A percentile compares a stretch with the other conserved stretches of the same genome.
Conservation (phyloP, 2,113 vertebrate genomes). For the Tangachromis dhanisi region DNA sequence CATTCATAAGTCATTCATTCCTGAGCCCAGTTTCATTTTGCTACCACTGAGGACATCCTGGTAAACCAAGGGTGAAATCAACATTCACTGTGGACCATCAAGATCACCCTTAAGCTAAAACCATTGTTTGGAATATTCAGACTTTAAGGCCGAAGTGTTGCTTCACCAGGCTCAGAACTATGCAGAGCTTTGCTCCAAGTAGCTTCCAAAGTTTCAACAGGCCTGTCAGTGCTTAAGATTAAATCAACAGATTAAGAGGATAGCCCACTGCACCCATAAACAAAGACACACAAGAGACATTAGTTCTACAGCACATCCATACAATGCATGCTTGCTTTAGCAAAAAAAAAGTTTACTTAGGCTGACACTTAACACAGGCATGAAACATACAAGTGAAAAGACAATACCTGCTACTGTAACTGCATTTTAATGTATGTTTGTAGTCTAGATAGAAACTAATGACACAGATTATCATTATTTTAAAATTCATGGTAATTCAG, state of each 20-base stretch:
- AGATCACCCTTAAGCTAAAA: not conserved
- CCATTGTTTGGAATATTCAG: not conserved
- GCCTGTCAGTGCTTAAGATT: not conserved
- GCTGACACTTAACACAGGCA: slow-evolving; percentile 1
- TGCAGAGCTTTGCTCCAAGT: not conserved
- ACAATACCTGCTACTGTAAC: not conserved
- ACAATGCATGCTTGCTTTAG: not conserved
- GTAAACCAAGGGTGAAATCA: not conserved
- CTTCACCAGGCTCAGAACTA: not conserved
- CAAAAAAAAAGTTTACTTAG: slow-evolving; percentile 6
- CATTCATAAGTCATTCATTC: not conserved
- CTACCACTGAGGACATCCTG: not conserved
- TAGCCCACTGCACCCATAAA: not conserved
- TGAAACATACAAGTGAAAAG: not conserved
- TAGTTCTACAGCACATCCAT: not conserved
- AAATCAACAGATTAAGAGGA: not conserved
- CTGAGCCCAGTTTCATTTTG: not conserved
- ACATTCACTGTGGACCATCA: not conserved
- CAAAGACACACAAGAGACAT: not conserved
- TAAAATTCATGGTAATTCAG: not conserved
- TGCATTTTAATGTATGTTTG: not conserved
- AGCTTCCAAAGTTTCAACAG: not conserved
- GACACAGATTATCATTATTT: not conserved
- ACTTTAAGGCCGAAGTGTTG: not conserved
- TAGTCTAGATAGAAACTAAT: not conserved